Percentiles rank a stretch among this genome's conserved stretches.
Evolutionary conservation across 2,888 invertebrate species (phyloP).

Genomic region (Thecophora atra): DNA sequence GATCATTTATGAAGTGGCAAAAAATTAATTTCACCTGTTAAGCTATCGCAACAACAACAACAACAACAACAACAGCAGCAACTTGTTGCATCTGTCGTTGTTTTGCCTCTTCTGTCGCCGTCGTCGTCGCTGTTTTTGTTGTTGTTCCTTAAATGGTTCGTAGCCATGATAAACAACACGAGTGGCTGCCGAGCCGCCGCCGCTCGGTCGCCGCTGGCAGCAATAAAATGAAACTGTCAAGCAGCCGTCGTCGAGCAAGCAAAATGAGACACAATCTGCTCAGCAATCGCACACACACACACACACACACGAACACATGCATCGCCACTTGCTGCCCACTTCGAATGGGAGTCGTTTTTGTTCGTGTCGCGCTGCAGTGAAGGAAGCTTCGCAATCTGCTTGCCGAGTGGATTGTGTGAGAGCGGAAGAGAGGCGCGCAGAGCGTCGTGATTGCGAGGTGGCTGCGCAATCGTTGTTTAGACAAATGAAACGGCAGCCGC

Average conservation of each 20-base stretch:
- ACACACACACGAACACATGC: too few relatives aligned
- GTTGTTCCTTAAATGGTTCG: conserved; percentile 51
- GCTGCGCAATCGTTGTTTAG: neutral
- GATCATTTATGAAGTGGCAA: conserved; percentile 64
- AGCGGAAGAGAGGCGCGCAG: neutral
- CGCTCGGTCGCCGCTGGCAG: conserved; percentile 37
- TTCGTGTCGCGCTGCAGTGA: neutral
- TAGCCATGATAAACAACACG: conserved; percentile 27
- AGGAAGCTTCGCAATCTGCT: neutral
- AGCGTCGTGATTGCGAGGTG: neutral
- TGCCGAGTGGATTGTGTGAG: neutral
- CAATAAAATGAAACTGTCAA: conserved; percentile 59
- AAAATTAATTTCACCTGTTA: conserved; percentile 64
- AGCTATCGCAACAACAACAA: conserved; percentile 51
- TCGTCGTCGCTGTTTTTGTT: conserved; percentile 5
- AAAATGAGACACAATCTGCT: conserved; percentile 57
- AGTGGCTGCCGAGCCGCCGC: conserved; percentile 25
- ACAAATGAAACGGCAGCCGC: neutral
- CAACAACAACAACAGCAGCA: conserved; percentile 20
- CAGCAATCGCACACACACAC: conserved; percentile 42
- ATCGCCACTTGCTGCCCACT: conserved; percentile 58
- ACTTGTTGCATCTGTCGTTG: neutral
- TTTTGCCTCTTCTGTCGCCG: neutral
- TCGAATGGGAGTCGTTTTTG: conserved; percentile 49
- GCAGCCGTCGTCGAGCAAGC: conserved; percentile 42